phyloP scores from a whole-genome alignment of 1,140 invertebrate genomes.

The Maniola jurtina region DNA sequence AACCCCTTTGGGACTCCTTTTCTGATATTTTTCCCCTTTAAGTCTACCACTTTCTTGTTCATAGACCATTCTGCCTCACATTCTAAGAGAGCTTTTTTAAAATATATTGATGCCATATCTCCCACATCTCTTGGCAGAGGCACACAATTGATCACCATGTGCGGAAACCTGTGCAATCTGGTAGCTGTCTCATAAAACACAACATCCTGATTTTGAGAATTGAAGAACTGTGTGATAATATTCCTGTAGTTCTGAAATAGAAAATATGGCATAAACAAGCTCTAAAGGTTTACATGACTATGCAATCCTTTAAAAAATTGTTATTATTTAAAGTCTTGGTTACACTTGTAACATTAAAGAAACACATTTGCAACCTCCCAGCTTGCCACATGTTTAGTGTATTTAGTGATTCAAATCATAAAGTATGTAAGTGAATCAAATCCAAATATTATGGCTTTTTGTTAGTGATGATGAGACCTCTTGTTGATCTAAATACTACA shows the following conservation, averaged over 20 bases:
- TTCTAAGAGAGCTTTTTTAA: conserved; percentile 98
- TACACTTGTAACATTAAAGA: too few species aligned
- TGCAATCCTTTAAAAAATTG: too few species aligned
- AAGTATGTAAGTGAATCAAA: too few species aligned
- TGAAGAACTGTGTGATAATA: conserved; percentile 89
- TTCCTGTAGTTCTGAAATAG: conserved; percentile 84
- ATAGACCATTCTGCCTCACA: conserved; percentile 96
- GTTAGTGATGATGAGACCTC: too few species aligned
- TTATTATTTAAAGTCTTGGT: too few species aligned
- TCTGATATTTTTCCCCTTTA: conserved; percentile 87
- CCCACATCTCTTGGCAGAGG: conserved; percentile 90
- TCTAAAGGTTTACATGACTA: too few species aligned
- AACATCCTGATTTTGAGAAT: conserved; percentile 85
- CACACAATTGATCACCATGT: conserved; percentile 94
- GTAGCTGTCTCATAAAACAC: conserved; percentile 95
- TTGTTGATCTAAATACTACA: too few species aligned
- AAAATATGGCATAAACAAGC: neutral
- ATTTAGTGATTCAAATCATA: too few species aligned
- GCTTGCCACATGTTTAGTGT: too few species aligned
- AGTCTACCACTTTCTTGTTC: conserved; percentile 96
- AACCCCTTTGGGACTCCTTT: conserved; percentile 94
- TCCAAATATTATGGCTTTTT: too few species aligned
- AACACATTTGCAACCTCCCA: too few species aligned
- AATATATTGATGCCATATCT: conserved; percentile 95
- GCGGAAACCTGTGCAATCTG: conserved; percentile 86